Base-by-base conservation (phyloP, 2,797 vertebrate species). In the Coregonus sp. region DNA sequence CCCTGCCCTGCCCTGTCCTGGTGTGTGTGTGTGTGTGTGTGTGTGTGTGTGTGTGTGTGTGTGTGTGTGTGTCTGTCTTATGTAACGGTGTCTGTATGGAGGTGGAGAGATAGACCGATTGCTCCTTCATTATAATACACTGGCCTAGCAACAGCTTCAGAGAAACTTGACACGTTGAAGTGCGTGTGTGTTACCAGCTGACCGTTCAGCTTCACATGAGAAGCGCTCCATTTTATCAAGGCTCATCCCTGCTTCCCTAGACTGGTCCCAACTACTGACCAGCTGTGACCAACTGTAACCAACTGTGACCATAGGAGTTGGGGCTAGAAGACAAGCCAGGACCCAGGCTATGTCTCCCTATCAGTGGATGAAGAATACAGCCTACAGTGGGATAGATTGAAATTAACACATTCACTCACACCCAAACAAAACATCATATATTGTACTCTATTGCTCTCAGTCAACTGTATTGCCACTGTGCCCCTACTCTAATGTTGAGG, bases 331-430 rank as follows among this genome's bases (percentile, higher is more conserved):
- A 47, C 40, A 47, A 59, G 18, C 56, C 52, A 18, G 56, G 18
- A 59, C 2, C 56, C 6, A 59, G 6, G 56, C n/a, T 20, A 20
- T 20, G 56, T 20, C n/a, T 37, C 56, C 84, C 86, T 79, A 82
- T 56, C 85, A 84, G 79, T 81, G 83, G 90, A 88, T 89, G 86
- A 91, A 87, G 85, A 84, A 76, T 82, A 84, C 69, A 84, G 86
- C 89, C 81, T 20, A 15, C 33, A 33, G 85, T 84, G 40, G 90
- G 91, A 90, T 91, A 91, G 86, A 86, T 87, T 85, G 5, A 25
- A 88, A 80, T 0, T 82, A 77, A 91, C 90, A 80, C 85, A 88
- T 87, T 87, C 72, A 86, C 86, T 84, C 81, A 84, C 85, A 84
- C 11, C 11, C 54, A 37, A 16, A 31, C 29, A 35, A 33, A 11